A percentile compares a stretch with the other conserved stretches of the same genome.
These are phyloP conservation scores for Goniozus legneri DNA, from an alignment of 1,140 invertebrate genomes.

Conservation along the genomic window DNA sequence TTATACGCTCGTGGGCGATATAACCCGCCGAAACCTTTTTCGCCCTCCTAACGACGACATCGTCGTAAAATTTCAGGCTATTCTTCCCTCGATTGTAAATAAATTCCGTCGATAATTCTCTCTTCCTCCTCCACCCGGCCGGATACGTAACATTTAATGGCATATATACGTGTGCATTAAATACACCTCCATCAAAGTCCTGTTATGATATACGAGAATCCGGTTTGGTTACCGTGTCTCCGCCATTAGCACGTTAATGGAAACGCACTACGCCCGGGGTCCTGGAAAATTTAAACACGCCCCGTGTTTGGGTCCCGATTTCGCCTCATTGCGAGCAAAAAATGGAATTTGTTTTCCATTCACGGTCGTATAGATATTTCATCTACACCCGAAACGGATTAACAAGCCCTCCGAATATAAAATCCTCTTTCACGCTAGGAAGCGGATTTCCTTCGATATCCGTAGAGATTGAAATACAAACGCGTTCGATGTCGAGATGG, in stretches of 20 bases:
- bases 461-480: too few species aligned
- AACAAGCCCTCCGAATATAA: too few species aligned
- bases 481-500: background rate
- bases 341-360: too few species aligned
- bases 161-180: constrained; percentile 4
- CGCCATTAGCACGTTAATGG: constrained; percentile 17
- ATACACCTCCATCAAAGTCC: constrained; percentile 7
- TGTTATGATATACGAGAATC: background rate
- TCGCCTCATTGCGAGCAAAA: too few species aligned
- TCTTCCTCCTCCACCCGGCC: background rate
- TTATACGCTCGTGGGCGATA: background rate
- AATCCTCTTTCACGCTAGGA: too few species aligned
- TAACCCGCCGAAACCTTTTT: background rate
- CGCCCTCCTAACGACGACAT: background rate
- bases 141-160: constrained; percentile 14
- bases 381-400: too few species aligned
- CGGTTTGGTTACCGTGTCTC: background rate
- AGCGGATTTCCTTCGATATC: too few species aligned
- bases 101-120: background rate
- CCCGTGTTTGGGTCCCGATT: too few species aligned
- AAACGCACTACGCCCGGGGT: constrained; percentile 13
- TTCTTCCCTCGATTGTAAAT: background rate
- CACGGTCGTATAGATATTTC: too few species aligned
- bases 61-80: too few species aligned
- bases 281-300: constrained; percentile 12